Percentiles rank a stretch among this genome's conserved stretches.
Conservation (phyloP, 2,888 invertebrate species). For the Drosophila nigricruria region DNA sequence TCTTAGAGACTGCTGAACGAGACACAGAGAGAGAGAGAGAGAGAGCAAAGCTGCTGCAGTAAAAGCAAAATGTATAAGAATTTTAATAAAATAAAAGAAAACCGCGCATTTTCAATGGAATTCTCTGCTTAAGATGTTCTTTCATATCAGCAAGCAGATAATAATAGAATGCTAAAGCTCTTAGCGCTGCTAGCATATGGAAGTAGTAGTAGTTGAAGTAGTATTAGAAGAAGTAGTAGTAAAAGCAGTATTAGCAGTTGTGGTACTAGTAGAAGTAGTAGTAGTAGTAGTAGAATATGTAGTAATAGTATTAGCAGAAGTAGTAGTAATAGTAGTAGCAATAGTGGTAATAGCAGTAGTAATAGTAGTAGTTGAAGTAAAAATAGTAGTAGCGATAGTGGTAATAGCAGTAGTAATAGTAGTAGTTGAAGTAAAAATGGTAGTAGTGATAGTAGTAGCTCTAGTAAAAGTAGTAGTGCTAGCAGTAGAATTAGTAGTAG, state of each 20-base stretch:
- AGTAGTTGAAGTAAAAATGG: background rate
- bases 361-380: background rate
- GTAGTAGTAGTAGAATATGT: background rate
- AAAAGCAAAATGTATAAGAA: background rate
- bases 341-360: background rate
- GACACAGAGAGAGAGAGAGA: background rate
- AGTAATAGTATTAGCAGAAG: background rate
- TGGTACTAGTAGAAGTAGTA: background rate
- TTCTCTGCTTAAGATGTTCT: background rate
- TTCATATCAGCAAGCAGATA: conserved; percentile 1
- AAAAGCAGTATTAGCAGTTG: background rate
- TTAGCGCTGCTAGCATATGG: background rate
- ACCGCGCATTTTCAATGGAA: background rate
- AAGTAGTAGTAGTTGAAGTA: background rate
- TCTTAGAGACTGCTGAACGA: background rate
- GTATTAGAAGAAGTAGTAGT: background rate
- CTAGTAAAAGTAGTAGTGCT: background rate
- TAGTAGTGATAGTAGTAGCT: background rate
- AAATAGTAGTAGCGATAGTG: no score
- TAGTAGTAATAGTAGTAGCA: background rate
- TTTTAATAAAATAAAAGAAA: background rate
- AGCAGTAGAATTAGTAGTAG: background rate
- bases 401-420: background rate
- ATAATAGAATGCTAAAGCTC: background rate
- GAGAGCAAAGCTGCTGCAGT: background rate